Base-by-base conservation (phyloP, 1,140 invertebrate species). In the Bombyx mandarina region DNA sequence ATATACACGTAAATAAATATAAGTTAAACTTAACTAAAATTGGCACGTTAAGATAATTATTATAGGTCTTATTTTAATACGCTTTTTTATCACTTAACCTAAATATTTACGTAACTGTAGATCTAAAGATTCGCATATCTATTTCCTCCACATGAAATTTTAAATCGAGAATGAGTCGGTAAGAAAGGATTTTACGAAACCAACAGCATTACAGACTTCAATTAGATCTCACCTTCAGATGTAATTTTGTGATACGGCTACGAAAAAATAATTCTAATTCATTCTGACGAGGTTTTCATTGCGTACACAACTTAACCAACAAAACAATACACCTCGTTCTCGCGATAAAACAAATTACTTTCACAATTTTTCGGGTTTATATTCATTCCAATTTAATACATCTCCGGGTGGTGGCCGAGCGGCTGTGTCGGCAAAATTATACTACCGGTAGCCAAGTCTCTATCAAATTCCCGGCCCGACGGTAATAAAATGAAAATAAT, bases 401-500 rank as follows among this genome's bases (percentile, higher is more conserved):
- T 78, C 73, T 69, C 71, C 63, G 26, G 26, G 26, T 35, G 71
- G 63, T 68, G 56, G 66, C 58, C 71, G 61, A 57, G 58, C 59
- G 73, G 67, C 74, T 75, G 71, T 69, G 75, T 79, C 67, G 65
- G 73, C 79, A 64, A 73, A 79, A 79, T 72, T 77, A 77, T 77
- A 75, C 75, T 70, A 67, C 59, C 67, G 62, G 68, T 68, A 77
- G 77, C 77, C 77, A 80, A 80, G 71, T 79, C 75, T 76, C 71
- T 78, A 77, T 79, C 71, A 77, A 78, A 77, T 71, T 82, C 77
- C 69, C 73, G 64, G 68, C 65, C 65, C 72, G 63, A 59, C 66
- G 66, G 76, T 82, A 82, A 80, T 79, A 82, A 80, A 82, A 79
- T 48, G 76, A 77, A 82, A 82, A 80, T 77, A 80, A 77, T 75